Conservation (phyloP, 1,140 invertebrate genomes). For the Gonatopus flavifemur region DNA sequence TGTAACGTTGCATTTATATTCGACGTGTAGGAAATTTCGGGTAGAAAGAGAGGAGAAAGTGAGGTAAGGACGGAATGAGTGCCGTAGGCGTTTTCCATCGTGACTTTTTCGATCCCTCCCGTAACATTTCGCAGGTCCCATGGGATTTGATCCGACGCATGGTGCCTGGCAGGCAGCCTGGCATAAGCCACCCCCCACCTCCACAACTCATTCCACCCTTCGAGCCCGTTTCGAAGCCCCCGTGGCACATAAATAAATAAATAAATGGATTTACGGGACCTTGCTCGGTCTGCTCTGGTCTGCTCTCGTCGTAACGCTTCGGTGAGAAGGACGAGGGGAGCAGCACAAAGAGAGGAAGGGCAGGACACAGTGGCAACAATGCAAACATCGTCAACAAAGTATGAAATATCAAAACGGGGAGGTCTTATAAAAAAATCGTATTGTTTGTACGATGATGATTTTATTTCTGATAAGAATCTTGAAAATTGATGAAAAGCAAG, state of each 20-base stretch:
- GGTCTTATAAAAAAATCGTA: too few species aligned
- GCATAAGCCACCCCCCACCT: slow-evolving; percentile 22
- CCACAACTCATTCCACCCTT: too few species aligned
- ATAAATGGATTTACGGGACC: slow-evolving; percentile 50
- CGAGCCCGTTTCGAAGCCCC: slow-evolving; percentile 20
- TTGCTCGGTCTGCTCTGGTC: not conserved
- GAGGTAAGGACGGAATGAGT: too few species aligned
- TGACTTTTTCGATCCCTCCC: slow-evolving; percentile 41
- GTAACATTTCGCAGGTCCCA: slow-evolving; percentile 19
- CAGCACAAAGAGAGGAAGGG: slow-evolving; percentile 2
- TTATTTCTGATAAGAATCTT: too few species aligned
- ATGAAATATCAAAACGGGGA: too few species aligned
- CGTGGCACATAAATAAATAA: slow-evolving; percentile 53
- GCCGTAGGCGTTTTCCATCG: slow-evolving; percentile 28
- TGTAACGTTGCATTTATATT: too few species aligned
- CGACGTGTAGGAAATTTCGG: too few species aligned
- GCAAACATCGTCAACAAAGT: slow-evolving; percentile 33
- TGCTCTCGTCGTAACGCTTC: slow-evolving; percentile 18
- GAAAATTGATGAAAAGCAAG: too few species aligned
- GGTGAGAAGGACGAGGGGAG: slow-evolving; percentile 8
- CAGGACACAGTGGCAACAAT: slow-evolving; percentile 16
- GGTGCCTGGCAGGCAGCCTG: slow-evolving; percentile 12
- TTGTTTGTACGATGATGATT: too few species aligned
- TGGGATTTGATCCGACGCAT: slow-evolving; percentile 35
- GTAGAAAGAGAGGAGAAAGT: too few species aligned